Evolutionary conservation across 2,797 vertebrate species (phyloP).

Genomic region (Xiphophorus birchmanni): DNA sequence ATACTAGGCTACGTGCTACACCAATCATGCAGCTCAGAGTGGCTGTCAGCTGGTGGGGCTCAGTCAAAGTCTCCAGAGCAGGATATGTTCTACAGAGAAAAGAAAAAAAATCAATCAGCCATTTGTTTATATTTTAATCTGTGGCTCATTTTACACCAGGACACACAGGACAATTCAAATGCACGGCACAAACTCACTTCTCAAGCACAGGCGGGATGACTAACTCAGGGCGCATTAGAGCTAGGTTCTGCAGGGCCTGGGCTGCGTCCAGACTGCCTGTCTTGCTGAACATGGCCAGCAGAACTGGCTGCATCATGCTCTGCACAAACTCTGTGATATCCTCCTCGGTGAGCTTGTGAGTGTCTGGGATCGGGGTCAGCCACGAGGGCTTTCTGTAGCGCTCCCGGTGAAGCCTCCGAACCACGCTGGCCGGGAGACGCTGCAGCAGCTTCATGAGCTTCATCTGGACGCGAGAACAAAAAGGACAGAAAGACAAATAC

Average conservation of each 20-base stretch:
- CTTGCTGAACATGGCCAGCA: slow-evolving; percentile 99
- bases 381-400: slow-evolving; percentile 91
- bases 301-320: slow-evolving; percentile 95
- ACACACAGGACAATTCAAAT: not conserved
- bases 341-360: slow-evolving; percentile 93
- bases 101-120: slow-evolving; percentile 33
- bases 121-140: slow-evolving; percentile 34
- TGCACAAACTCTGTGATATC: slow-evolving; percentile 94
- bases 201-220: slow-evolving; percentile 97
- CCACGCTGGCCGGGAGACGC: slow-evolving; percentile 89
- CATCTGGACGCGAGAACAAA: slow-evolving; percentile 80
- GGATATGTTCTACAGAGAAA: slow-evolving; percentile 88
- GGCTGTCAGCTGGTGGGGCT: slow-evolving; percentile 97
- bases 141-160: not conserved
- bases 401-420: slow-evolving; percentile 93
- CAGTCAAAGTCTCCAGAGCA: slow-evolving; percentile 95
- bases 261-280: slow-evolving; percentile 96
- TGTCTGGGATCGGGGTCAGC: slow-evolving; percentile 92
- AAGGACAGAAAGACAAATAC: slow-evolving; percentile 40
- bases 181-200: slow-evolving; percentile 82
- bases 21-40: slow-evolving; percentile 97
- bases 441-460: slow-evolving; percentile 98
- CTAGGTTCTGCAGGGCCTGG: slow-evolving; percentile 96
- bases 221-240: slow-evolving; percentile 94
- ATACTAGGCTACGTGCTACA: slow-evolving; percentile 94